Evolutionary conservation across 2,113 vertebrate species (phyloP).

Genomic region (Ochotona curzoniae): DNA sequence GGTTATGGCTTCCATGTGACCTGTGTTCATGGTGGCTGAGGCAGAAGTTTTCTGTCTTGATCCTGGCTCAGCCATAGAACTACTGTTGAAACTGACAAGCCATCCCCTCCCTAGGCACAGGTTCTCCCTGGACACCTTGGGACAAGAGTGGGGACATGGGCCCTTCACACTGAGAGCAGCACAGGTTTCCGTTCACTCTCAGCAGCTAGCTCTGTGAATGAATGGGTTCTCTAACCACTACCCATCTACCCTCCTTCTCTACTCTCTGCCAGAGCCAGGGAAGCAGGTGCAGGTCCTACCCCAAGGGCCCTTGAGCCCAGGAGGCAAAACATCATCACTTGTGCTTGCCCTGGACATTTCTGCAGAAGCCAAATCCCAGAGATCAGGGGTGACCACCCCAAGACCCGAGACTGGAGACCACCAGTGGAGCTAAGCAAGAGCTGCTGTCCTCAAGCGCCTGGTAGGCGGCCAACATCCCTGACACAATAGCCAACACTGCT

Average conservation of each 20-base stretch:
- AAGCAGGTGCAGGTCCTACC: conserved; percentile 39
- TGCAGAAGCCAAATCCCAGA: neutral
- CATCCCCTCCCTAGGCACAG: neutral
- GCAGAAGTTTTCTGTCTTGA: neutral
- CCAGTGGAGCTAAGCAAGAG: neutral
- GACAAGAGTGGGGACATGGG: neutral
- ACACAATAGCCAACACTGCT: neutral
- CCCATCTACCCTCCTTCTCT: neutral
- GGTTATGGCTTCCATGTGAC: neutral
- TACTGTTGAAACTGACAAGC: neutral
- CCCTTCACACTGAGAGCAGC: neutral
- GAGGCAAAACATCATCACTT: neutral
- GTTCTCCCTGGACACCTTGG: neutral
- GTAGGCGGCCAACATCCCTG: neutral
- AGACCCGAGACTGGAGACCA: neutral
- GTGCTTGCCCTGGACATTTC: conserved; percentile 5
- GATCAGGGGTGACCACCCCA: neutral
- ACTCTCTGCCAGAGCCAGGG: neutral
- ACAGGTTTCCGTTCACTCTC: neutral
- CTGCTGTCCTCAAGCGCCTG: neutral
- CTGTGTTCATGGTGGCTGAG: neutral
- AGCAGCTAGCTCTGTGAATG: neutral
- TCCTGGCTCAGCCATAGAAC: neutral
- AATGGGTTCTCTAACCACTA: neutral
- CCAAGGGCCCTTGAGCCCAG: neutral